Base-by-base conservation (phyloP, 2,888 invertebrate genomes). In the Tanytarsus gracilentus region DNA sequence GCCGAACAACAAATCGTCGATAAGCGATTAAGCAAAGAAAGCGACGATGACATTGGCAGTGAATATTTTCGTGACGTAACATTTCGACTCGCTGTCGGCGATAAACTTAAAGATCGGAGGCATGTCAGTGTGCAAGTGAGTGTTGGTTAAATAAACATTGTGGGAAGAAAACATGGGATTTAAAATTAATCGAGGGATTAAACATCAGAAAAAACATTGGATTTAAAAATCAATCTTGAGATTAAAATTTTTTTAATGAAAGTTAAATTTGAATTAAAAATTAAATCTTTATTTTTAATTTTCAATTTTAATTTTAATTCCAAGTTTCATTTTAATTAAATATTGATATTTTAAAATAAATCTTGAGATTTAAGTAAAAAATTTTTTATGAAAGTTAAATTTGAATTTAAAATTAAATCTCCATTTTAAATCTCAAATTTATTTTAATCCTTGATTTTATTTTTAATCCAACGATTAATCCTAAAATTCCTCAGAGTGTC, bases 41-140 rank as follows among this genome's bases (percentile, higher is more conserved):
- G 99, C 74, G 86, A 92, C 2, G 86, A 93, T 0, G 99, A 99
- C 67, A 80, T 83, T 62, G 99, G 99, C 39, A 76, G 85, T 44
- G 77, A 87, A 1, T 85, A 88, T 3, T 99, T 92, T 75, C 88
- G 88, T 66, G 82, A 85, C 65, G 81, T 82, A n/a, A 84, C 90
- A 9, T 89, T 91, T 61, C 81, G 84, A 68, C 77, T 99, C 62
- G 98, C 97, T 9, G 82, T 99, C 61, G 97, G 97, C 30, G 84
- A 85, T 6, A 77, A 83, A 26, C 66, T 94, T 26, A 73, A 82
- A 62, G 79, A 86, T 64, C 85, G 87, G 67, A 75, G 83, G 5
- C 83, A 82, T 71, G 80, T 81, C 62, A 84, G 84, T 69, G 89
- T 94, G 66, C 84, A 87, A 77, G 79, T 79, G 67, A 68, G 65